Evolutionary conservation across 2,797 vertebrate species (phyloP), one percentile per base, ranked within the genome.

Genomic region (Spondyliosoma cantharus): DNA sequence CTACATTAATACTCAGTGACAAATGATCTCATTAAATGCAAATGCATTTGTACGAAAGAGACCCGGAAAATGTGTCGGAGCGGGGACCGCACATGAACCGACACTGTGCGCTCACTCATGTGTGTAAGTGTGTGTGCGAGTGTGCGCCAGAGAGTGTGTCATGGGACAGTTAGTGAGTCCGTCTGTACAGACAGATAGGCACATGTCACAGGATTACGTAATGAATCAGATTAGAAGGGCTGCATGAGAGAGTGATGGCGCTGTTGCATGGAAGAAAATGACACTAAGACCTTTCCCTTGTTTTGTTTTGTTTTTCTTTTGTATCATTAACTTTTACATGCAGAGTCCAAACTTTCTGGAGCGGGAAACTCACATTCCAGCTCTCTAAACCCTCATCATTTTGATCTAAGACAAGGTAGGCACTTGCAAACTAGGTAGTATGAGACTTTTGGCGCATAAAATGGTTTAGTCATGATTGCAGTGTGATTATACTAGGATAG

Each of bases 21-120:
- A 91, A 91, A 94, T 91, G 53, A 91, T 90, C 90, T 91, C 86
- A 91, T 92, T 89, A 89, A 74, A 90, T 91, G 89, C 85, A 87
- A 91, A 90, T 90, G 65, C 83, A 74, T 78, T 78, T 45, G 73
- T 69, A 62, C 48, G 50, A 52, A 74, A 72, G 74, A 66, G 71
- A 59, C 60, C 64, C 59, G 77, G 78, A 84, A 32, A 82, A 49
- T 71, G 76, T 80, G 76, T 81, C 69, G 11, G 20, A 82, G 78
- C 27, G 24, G 71, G 20, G 42, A 50, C 57, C 14, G 53, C 43
- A 58, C 74, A 75, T 16, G 59, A 78, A 71, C 58, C 25, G 5
- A 72, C 54, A 50, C 45, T 69, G 61, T 58, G 22, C 67, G 67
- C 50, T 58, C 1, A 0, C 19, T 53, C 42, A 4, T 22, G 50